Conservation (phyloP, 1,140 invertebrate genomes). For the Drosophila elegans region DNA sequence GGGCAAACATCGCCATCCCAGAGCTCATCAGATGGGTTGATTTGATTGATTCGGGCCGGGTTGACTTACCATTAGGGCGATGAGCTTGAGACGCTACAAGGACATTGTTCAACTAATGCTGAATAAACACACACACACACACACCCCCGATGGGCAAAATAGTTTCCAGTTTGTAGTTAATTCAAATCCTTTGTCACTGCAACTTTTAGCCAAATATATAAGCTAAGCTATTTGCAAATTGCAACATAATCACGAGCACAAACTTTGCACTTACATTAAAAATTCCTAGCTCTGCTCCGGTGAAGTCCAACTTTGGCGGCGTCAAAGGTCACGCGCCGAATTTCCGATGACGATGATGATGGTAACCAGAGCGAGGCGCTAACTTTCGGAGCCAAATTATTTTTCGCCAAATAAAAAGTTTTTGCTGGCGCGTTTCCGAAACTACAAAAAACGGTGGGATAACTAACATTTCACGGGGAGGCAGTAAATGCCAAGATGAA, state of each 20-base stretch:
- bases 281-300: slow-evolving; percentile 17
- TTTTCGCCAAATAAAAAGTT: slow-evolving; percentile 37
- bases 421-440: slow-evolving; percentile 32
- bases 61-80: slow-evolving; percentile 66
- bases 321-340: slow-evolving; percentile 32
- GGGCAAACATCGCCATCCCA: slow-evolving; percentile 26
- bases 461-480: background rate
- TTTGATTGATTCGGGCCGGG: slow-evolving; percentile 71
- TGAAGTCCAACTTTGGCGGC: slow-evolving; percentile 18
- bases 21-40: slow-evolving; percentile 8
- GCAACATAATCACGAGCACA: slow-evolving; percentile 5
- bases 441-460: slow-evolving; percentile 13
- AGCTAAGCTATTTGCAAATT: slow-evolving; percentile 15
- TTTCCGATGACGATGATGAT: slow-evolving; percentile 12
- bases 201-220: slow-evolving; percentile 6
- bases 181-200: background rate
- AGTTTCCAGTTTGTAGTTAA: background rate
- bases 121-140: slow-evolving; percentile 8
- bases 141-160: background rate
- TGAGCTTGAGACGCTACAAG: slow-evolving; percentile 5
- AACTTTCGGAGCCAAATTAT: slow-evolving; percentile 52
- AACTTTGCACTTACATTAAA: slow-evolving; percentile 29
- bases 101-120: slow-evolving; percentile 13
- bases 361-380: slow-evolving; percentile 18
- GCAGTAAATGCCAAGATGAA: background rate